phyloP scores from a whole-genome alignment of 1,140 invertebrate species.

The Leucophenga varia region DNA sequence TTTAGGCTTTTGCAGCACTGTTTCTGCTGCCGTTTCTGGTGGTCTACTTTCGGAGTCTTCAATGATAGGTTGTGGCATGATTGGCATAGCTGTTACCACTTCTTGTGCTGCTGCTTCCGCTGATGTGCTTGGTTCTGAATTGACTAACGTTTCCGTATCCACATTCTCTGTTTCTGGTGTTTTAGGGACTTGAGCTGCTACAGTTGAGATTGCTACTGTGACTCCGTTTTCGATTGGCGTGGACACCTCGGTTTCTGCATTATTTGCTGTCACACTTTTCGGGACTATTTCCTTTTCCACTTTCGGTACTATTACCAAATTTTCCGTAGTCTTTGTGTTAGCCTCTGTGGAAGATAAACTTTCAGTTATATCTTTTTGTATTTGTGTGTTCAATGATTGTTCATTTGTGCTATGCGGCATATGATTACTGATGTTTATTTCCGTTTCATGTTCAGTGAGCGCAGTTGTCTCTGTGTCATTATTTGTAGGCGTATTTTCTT shows the following conservation, averaged over 20 bases:
- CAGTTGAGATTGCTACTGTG: too few species aligned
- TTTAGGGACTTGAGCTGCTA: too few species aligned
- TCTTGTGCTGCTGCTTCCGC: background rate
- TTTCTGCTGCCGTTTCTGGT: slow-evolving; percentile 52
- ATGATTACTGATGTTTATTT: background rate
- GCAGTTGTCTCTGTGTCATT: background rate
- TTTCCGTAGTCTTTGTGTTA: too few species aligned
- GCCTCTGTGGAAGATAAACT: slow-evolving; percentile 27
- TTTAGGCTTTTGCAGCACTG: slow-evolving; percentile 29
- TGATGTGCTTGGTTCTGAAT: background rate
- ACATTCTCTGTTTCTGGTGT: too few species aligned
- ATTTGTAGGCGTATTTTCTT: slow-evolving; percentile 28
- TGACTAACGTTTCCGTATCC: too few species aligned
- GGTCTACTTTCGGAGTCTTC: slow-evolving; percentile 58
- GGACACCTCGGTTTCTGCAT: too few species aligned
- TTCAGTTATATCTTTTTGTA: slow-evolving; percentile 14
- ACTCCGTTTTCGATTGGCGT: too few species aligned
- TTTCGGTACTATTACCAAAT: too few species aligned
- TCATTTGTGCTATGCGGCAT: too few species aligned
- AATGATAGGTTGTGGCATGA: slow-evolving; percentile 28
- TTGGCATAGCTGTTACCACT: slow-evolving; percentile 21
- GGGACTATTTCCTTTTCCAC: too few species aligned
- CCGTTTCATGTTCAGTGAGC: background rate
- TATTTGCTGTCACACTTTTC: too few species aligned
- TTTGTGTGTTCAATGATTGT: too few species aligned